phyloP scores from a whole-genome alignment of 2,113 vertebrate genomes.

The Crocuta crocuta region DNA sequence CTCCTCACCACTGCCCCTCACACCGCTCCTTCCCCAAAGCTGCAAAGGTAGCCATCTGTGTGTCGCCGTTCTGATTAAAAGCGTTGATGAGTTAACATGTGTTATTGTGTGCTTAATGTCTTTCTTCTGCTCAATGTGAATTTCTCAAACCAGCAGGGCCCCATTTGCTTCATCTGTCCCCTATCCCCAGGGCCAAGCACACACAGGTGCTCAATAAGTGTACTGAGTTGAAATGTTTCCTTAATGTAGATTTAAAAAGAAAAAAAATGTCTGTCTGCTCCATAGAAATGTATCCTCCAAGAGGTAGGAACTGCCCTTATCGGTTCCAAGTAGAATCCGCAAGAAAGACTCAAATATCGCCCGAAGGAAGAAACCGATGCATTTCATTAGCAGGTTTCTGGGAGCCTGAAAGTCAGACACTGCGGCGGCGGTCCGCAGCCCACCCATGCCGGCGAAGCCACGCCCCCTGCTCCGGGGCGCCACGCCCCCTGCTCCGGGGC shows the following conservation, averaged over 20 bases:
- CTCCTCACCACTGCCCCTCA: not conserved
- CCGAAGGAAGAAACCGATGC: not conserved
- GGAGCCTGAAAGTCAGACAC: not conserved
- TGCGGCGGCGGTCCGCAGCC: not conserved
- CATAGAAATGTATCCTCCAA: not conserved
- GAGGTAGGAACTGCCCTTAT: not conserved
- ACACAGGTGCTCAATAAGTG: not conserved
- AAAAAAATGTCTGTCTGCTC: not conserved
- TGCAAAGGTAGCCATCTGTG: not conserved
- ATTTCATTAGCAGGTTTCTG: not conserved
- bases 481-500: not conserved
- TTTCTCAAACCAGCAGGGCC: not conserved
- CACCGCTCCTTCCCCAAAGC: not conserved
- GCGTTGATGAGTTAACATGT: not conserved
- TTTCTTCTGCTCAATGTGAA: not conserved
- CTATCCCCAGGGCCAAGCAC: no score
- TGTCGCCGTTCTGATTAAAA: not conserved
- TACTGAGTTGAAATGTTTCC: not conserved
- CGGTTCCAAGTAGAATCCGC: not conserved
- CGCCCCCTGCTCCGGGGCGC: fast-evolving
- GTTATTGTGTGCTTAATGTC: not conserved
- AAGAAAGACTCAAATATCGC: not conserved
- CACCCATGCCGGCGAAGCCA: fast-evolving
- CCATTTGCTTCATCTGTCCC: not conserved
- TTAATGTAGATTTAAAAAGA: not conserved